Evolutionary conservation across 2,797 vertebrate genomes (phyloP), one percentile per base, ranked within the genome.

Genomic region (Natrix natrix): DNA sequence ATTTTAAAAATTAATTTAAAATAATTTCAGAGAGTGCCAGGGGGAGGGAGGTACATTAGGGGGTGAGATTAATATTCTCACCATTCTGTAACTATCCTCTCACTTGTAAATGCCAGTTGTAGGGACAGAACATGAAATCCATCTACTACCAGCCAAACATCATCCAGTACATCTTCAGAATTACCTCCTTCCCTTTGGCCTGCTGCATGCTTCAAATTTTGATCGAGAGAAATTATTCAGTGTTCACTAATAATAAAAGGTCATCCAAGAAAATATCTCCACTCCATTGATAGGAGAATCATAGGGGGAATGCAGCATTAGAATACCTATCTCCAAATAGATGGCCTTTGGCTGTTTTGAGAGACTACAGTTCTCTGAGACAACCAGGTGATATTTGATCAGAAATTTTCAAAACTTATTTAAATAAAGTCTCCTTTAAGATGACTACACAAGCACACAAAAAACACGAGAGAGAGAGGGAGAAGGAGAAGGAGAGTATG

Each of bases 1-100:
- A 96, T 94, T 96, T 96, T 94, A 93, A 94, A 97, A 97, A 97
- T 95, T 96, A 96, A 96, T 96, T 95, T 96, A 94, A 97, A 96
- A 96, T 94, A 95, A 94, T 96, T 96, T 95, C 91, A 66, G 92
- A 93, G 89, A 6, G 56, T 91, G 91, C 94, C 91, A 89, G 0
- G 95, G 96, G 96, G 60, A 66, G 48, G 28, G 63, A 56, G 55
- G 95, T 95, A 94, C 95, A 96, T 94, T 93, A 95, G 93, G 43
- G 94, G 86, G 86, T 16, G 55, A 90, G 93, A 93, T 94, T 93
- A 96, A 95, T 88, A 95, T 95, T 95, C 95, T 89, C 92, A 94
- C 91, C 95, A 95, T 95, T 96, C 92, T 91, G 90, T 95, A 87
- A 92, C 74, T 90, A 69, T 12, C 83, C n/a, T 43, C 90, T 0